These are phyloP conservation scores for Drosophila willistoni DNA, from an alignment of 1,140 invertebrate genomes.

Conservation along the genomic window DNA sequence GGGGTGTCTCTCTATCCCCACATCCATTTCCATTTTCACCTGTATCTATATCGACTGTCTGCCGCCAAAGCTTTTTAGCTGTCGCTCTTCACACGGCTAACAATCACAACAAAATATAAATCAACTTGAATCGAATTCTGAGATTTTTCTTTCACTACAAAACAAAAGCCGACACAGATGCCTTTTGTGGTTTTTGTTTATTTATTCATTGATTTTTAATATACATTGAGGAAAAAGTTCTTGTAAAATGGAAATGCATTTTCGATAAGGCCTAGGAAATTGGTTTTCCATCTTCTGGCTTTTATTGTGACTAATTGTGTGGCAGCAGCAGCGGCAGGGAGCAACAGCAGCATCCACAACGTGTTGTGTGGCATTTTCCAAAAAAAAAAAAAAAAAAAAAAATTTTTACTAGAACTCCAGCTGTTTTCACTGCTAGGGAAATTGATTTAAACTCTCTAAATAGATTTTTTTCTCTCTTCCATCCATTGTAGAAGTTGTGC, in stretches of 20 bases:
- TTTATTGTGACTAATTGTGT: slow-evolving; percentile 72
- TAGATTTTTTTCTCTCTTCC: slow-evolving; percentile 29
- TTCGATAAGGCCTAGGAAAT: slow-evolving; percentile 66
- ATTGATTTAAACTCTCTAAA: slow-evolving; percentile 63
- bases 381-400: neutral
- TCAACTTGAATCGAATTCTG: slow-evolving; percentile 18
- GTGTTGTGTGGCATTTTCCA: slow-evolving; percentile 61
- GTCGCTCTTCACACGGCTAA: slow-evolving; percentile 53
- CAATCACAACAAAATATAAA: slow-evolving; percentile 47
- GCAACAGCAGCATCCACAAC: slow-evolving; percentile 4
- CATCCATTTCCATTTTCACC: neutral
- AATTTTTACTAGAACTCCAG: slow-evolving; percentile 53
- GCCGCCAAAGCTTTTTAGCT: slow-evolving; percentile 59
- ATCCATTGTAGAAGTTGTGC: slow-evolving; percentile 35
- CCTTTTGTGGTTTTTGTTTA: slow-evolving; percentile 61
- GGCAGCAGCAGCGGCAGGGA: neutral
- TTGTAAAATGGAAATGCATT: slow-evolving; percentile 79
- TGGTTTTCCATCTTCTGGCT: slow-evolving; percentile 45
- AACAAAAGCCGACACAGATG: slow-evolving; percentile 38
- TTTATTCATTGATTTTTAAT: slow-evolving; percentile 79
- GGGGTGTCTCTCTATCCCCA: neutral
- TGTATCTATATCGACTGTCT: slow-evolving; percentile 16
- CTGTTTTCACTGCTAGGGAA: slow-evolving; percentile 64
- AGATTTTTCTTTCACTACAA: slow-evolving; percentile 26
- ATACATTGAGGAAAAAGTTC: slow-evolving; percentile 55